phyloP scores from a whole-genome alignment of 2,113 vertebrate species.

The Cephalopholis sonnerati region DNA sequence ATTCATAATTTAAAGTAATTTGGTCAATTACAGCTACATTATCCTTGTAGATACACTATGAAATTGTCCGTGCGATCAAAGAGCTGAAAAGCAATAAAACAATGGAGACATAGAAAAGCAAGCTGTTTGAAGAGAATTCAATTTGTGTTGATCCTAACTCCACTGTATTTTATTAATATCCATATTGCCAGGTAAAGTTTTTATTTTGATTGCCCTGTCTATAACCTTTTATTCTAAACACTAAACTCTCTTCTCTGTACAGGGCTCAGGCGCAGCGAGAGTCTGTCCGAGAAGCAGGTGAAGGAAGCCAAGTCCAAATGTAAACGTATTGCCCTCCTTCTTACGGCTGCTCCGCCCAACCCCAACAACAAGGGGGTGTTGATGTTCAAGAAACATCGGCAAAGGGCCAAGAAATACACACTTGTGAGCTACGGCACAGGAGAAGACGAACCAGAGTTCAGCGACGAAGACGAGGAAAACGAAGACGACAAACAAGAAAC shows the following conservation, averaged over 20 bases:
- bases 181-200: conserved; percentile 11
- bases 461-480: conserved; percentile 85
- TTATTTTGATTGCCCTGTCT: not conserved
- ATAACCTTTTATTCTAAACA: not conserved
- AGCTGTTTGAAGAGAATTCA: not conserved
- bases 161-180: conserved; percentile 34
- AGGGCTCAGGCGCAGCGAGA: conserved; percentile 96
- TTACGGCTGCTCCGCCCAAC: conserved; percentile 92
- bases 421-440: conserved; percentile 98
- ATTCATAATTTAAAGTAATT: not conserved
- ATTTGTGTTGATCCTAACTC: conserved; percentile 29
- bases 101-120: not conserved
- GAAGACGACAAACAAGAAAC: conserved; percentile 82
- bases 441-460: conserved; percentile 85
- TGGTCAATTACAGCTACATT: not conserved
- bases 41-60: not conserved
- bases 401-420: conserved; percentile 95
- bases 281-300: conserved; percentile 96
- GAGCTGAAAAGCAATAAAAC: not conserved
- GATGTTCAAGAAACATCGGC: conserved; percentile 98
- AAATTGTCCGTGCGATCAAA: conserved; percentile 11
- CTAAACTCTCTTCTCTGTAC: conserved; percentile 31
- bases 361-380: conserved; percentile 97
- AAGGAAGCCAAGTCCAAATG: conserved; percentile 99
- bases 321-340: conserved; percentile 96